Base-by-base conservation (phyloP, 2,797 vertebrate species). In the Harpagifer antarcticus region DNA sequence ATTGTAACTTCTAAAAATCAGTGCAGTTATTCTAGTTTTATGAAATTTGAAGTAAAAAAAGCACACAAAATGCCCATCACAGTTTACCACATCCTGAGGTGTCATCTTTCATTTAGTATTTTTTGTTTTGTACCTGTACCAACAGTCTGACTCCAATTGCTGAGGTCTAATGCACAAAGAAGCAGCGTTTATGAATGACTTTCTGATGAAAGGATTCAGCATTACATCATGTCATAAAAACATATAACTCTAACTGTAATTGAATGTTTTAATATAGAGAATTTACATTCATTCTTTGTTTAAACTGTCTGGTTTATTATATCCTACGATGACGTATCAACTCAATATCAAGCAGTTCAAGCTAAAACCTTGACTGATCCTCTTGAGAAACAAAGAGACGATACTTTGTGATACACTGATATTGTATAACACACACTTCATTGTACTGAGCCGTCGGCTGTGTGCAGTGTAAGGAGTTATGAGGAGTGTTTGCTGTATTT, bases 401-500 rank as follows among this genome's bases (percentile, higher is more conserved):
- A 45, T 33, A 42, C 19, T 16, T 4, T 19, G 19, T 40, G 23
- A 47, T 11, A 49, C 15, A 0, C 44, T 61, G 2, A 15, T 2
- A 12, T 45, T 10, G 16, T 3, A 16, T 27, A 50, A 54, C n/a
- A 0, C 2, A 5, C 17, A 4, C 40, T 45, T 27, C 43, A 1
- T 20, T 33, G 42, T 27, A 9, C 45, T 59, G 64, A 62, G 48
- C 27, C 50, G 23, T 63, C 49, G 23, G 68, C 58, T 57, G 54
- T 17, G 48, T 40, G 56, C 55, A 42, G 56, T 31, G 23, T 63
- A n/a, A 74, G 60, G 13, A 78, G 48, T 57, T 56, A 16, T 20
- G 56, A 72, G 54, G 56, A 47, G 23, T 54, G 49, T 81, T 81
- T 59, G 65, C 83, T 72, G 69, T 63, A 79, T 77, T 82, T 83